Base-by-base conservation (phyloP, 2,888 invertebrate genomes). In the Chloroclysta siterata region DNA sequence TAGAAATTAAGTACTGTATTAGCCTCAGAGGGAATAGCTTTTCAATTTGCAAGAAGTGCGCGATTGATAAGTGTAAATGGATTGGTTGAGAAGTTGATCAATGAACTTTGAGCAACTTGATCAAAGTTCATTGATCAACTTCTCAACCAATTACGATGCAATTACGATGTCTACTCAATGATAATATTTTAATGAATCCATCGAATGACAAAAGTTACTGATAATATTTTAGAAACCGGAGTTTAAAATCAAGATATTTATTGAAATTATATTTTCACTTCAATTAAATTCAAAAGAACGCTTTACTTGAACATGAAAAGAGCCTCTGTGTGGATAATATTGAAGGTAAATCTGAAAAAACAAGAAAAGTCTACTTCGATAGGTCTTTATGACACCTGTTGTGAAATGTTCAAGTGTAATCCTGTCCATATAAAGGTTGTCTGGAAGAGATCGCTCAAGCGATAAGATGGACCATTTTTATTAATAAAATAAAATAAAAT, bases 171-270 rank as follows among this genome's bases (percentile, higher is more conserved):
- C 51, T 54, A 54, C 51, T 54, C 51, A 61, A 33, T 62, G 54
- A 62, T 65, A 46, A 52, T 58, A 61, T 61, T 65, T 65, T 61
- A 61, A 61, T 61, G 60, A 61, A 53, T 53, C 42, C n/a, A 57
- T 53, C 41, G 8, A 60, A 60, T 53, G 14, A 47, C 15, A 13
- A 56, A 53, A 60, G 48, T 60, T 64, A 44, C 33, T 54, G 39
- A 60, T 53, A 60, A 60, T 17, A 60, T 60, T 60, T 53, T 53
- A 42, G 47, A 28, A 29, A 47, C 15, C 8, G 46, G 15, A 36
- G 11, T 58, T 47, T 17, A 2, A 13, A 17, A 33, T 33, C 13
- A 33, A 8, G 3, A 3, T 7, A 0, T 14, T 14, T 28, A 44
- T 53, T 28, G 5, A 47, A 33, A 36, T 36, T 46, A 5, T 6